Base-by-base conservation (phyloP, 2,888 invertebrate genomes). In the Elysia crispata region DNA sequence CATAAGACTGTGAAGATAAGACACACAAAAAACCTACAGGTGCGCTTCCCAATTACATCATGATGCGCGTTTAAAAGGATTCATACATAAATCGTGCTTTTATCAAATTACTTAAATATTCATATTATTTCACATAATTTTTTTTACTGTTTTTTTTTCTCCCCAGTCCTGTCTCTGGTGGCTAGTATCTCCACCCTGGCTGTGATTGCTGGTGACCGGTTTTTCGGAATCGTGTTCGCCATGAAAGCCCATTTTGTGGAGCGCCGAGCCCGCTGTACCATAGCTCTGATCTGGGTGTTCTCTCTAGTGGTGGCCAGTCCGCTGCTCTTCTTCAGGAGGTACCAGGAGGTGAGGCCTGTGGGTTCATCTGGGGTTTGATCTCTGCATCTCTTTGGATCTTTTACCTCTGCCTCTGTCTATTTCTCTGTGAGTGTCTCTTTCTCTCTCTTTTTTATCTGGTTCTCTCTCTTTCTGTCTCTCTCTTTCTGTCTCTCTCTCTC, bases 131-230 rank as follows among this genome's bases (percentile, higher is more conserved):
- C 33, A 60, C 20, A 49, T 69, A 57, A 41, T 25, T 11, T 18
- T 76, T 77, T 64, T 33, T 20, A 25, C 31, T n/a, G n/a, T 41
- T 11, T 54, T 69, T 69, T 79, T 77, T 70, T 13, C 80, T 70
- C 88, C 87, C 33, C 92, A 95, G 96, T 95, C 67, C 93, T 95
- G 0, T 93, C 96, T 75, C 93, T 97, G 0, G 92, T 97, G 75
- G 95, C 96, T 1, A 95, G 95, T 69, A 95, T 97, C 0, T 94
- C 95, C 82, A 96, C 95, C 80, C 93, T 97, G 80, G 95, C 95
- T 54, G 94, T 95, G 30, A 95, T 97, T 0, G 96, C 96, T 74
- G 96, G 96, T 88, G 96, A 97, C 89, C 94, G 97, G 28, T 93
- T 97, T 31, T 95, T 96, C 1, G 96, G 96, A 11, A 96, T 97